Percentiles rank a stretch among this genome's conserved stretches.
These are phyloP conservation scores for Carassius auratus DNA, from an alignment of 2,113 vertebrate genomes.

Conservation along the genomic window DNA sequence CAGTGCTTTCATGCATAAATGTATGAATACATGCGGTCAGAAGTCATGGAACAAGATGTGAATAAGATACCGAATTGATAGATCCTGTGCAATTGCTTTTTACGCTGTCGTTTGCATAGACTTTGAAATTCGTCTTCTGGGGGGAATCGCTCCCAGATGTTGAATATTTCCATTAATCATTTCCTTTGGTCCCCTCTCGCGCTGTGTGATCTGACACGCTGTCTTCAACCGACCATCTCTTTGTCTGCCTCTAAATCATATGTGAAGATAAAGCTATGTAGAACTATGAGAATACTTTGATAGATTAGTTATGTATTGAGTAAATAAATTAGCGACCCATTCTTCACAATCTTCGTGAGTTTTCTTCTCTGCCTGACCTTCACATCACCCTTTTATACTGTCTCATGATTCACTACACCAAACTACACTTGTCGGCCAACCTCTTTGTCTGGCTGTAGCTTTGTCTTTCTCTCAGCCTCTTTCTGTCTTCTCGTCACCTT, in stretches of 20 bases:
- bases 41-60: slow-evolving; percentile 70
- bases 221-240: slow-evolving; percentile 50
- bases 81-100: slow-evolving; percentile 73
- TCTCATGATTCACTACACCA: slow-evolving; percentile 69
- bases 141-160: slow-evolving; percentile 75
- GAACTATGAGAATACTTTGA: neutral
- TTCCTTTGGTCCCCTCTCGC: slow-evolving; percentile 70
- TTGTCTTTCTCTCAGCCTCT: slow-evolving; percentile 23
- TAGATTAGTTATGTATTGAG: neutral
- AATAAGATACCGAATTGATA: slow-evolving; percentile 71
- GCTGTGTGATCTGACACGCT: slow-evolving; percentile 71
- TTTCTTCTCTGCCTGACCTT: slow-evolving; percentile 68
- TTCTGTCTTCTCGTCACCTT: slow-evolving; percentile 40
- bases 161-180: slow-evolving; percentile 78
- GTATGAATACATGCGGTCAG: slow-evolving; percentile 62
- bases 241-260: neutral
- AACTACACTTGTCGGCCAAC: slow-evolving; percentile 46
- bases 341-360: neutral
- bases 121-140: slow-evolving; percentile 74
- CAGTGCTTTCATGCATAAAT: slow-evolving; percentile 58
- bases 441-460: neutral
- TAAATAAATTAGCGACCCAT: too few species aligned
- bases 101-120: slow-evolving; percentile 64
- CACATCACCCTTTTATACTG: slow-evolving; percentile 67
- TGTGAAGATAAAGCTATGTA: neutral